Conservation (phyloP, 2,888 invertebrate species). For the Apotomis capreana region DNA sequence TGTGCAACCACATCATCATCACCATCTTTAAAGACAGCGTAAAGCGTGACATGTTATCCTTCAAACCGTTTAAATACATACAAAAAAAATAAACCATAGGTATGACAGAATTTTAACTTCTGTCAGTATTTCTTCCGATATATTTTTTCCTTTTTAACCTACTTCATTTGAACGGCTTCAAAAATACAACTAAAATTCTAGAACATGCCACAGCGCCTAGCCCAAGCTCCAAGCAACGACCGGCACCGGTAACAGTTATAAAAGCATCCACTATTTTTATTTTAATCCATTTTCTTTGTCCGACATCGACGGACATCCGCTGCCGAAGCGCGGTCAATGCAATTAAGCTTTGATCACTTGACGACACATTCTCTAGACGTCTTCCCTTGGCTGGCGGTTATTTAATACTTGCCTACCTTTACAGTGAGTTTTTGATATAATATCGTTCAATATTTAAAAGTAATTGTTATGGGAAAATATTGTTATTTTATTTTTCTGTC, state of each 20-base stretch:
- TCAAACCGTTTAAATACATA: no score
- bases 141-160: no score
- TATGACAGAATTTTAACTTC: no score
- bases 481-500: no score
- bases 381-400: constrained; percentile 53
- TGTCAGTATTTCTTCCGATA: no score
- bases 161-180: no score
- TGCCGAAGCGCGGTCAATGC: constrained; percentile 71
- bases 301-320: constrained; percentile 73
- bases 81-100: no score
- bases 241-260: constrained; percentile 42
- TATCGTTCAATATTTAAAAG: not conserved
- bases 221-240: not conserved
- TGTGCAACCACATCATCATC: no score
- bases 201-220: not conserved
- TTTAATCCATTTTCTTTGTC: constrained; percentile 75
- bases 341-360: constrained; percentile 80
- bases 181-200: no score
- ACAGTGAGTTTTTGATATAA: not conserved
- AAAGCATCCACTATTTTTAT: constrained; percentile 64
- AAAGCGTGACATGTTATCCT: no score
- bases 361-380: constrained; percentile 72
- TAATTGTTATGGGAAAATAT: no score
- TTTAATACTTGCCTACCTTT: constrained; percentile 39
- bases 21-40: no score